Evolutionary conservation across 2,113 vertebrate genomes (phyloP).

Genomic region (Smithornis capensis): DNA sequence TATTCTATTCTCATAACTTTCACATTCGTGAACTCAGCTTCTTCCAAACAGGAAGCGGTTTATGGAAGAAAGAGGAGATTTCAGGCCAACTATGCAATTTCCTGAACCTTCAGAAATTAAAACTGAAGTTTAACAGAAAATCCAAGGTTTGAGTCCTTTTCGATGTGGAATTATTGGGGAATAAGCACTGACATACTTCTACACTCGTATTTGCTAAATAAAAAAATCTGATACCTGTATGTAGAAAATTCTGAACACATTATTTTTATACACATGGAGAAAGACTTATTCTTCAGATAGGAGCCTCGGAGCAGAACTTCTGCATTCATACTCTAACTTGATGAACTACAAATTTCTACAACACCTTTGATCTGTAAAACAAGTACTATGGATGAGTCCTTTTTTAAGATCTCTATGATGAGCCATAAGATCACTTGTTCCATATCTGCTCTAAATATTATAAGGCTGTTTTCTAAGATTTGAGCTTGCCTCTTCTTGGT

Average conservation of each 20-base stretch:
- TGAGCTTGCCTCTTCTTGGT: neutral
- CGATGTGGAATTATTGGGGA: neutral
- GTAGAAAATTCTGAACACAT: neutral
- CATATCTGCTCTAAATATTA: neutral
- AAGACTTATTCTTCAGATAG: neutral
- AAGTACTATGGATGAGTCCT: neutral
- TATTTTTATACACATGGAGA: neutral
- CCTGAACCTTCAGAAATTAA: constrained; percentile 36
- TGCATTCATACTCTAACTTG: neutral
- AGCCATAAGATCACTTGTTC: neutral
- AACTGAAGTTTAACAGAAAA: constrained; percentile 5
- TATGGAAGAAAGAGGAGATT: neutral
- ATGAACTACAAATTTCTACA: neutral
- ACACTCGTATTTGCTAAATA: neutral
- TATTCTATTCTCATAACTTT: neutral
- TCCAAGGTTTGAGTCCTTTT: neutral
- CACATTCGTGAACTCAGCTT: constrained; percentile 22
- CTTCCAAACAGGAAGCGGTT: constrained; percentile 43
- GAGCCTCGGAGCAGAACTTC: neutral
- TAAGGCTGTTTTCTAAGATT: neutral
- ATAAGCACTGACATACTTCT: neutral
- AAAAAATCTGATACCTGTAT: neutral
- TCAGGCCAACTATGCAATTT: constrained; percentile 17
- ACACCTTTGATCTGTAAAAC: neutral
- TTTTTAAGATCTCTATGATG: neutral